These are phyloP conservation scores for Anaspis maculata DNA, from an alignment of 2,888 invertebrate genomes.

Conservation along the genomic window DNA sequence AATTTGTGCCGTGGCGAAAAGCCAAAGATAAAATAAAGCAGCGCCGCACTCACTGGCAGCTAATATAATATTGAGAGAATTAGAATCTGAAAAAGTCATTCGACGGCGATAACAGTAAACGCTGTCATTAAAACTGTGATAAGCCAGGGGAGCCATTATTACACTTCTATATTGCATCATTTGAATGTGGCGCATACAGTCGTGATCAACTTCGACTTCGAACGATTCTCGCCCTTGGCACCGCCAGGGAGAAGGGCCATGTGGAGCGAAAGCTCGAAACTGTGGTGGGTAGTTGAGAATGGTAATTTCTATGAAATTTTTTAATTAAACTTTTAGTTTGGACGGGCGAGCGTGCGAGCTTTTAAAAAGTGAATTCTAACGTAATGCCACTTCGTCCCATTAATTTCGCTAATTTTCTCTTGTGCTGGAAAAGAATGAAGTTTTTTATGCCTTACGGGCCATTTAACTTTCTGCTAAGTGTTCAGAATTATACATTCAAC, in stretches of 20 bases:
- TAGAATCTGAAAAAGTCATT: slow-evolving; percentile 23
- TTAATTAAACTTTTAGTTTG: slow-evolving; percentile 26
- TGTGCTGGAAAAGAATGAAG: slow-evolving; percentile 22
- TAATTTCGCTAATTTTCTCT: slow-evolving; percentile 32
- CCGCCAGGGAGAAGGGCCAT: no score
- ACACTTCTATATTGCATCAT: slow-evolving; percentile 32
- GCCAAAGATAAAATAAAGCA: no score
- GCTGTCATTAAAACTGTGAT: slow-evolving; percentile 29
- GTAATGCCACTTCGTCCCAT: slow-evolving; percentile 25
- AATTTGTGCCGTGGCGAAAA: no score
- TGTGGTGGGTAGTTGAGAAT: slow-evolving; percentile 1
- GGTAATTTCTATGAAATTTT: slow-evolving; percentile 25
- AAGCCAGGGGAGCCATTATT: slow-evolving; percentile 31
- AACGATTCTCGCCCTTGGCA: slow-evolving; percentile 4
- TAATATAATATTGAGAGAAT: no score
- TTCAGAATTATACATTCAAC: slow-evolving; percentile 27
- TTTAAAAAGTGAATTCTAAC: slow-evolving; percentile 16
- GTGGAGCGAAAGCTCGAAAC: neutral
- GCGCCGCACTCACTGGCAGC: no score
- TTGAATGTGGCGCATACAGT: slow-evolving; percentile 31
- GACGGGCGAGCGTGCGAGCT: neutral
- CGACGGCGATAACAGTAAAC: slow-evolving; percentile 25
- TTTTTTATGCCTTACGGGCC: slow-evolving; percentile 26
- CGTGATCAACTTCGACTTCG: no score
- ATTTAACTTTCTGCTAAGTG: slow-evolving; percentile 30